A percentile compares a stretch with the other conserved stretches of the same genome.
phyloP scores from a whole-genome alignment of 2,113 vertebrate genomes.

The Rhinogobius similis region DNA sequence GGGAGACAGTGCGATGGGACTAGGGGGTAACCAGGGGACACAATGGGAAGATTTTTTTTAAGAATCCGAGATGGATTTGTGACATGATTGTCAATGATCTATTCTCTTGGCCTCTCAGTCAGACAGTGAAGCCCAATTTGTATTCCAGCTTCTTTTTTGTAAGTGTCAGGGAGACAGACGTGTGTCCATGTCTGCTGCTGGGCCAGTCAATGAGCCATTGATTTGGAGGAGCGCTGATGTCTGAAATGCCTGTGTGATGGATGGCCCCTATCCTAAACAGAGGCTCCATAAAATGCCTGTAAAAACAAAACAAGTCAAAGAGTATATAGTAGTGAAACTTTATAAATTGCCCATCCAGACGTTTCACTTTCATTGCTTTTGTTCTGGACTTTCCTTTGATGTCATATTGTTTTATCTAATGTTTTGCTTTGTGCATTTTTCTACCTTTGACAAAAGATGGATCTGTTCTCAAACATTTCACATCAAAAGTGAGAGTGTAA shows the following conservation, averaged over 20 bases:
- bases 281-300: conserved; percentile 6
- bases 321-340: conserved; percentile 40
- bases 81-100: conserved; percentile 73
- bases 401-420: conserved; percentile 22
- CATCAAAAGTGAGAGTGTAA: conserved; percentile 50
- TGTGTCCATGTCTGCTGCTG: conserved; percentile 65
- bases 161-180: conserved; percentile 69
- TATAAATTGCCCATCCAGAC: conserved; percentile 29
- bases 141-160: conserved; percentile 65
- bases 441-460: conserved; percentile 21
- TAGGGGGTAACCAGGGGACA: conserved; percentile 45
- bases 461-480: conserved; percentile 50
- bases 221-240: conserved; percentile 59
- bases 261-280: conserved; percentile 56
- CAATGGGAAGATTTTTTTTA: conserved; percentile 33
- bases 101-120: conserved; percentile 54
- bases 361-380: conserved; percentile 10
- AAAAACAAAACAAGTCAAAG: conserved; percentile 46
- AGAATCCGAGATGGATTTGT: conserved; percentile 69
- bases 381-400: conserved; percentile 42
- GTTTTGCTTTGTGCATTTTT: conserved; percentile 1
- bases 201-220: conserved; percentile 75
- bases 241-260: conserved; percentile 67
- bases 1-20: conserved; percentile 32
- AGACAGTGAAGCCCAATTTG: conserved; percentile 66